Conservation (phyloP, 92 coral and sea anemone species). For the Umimayanthus kanabou region DNA sequence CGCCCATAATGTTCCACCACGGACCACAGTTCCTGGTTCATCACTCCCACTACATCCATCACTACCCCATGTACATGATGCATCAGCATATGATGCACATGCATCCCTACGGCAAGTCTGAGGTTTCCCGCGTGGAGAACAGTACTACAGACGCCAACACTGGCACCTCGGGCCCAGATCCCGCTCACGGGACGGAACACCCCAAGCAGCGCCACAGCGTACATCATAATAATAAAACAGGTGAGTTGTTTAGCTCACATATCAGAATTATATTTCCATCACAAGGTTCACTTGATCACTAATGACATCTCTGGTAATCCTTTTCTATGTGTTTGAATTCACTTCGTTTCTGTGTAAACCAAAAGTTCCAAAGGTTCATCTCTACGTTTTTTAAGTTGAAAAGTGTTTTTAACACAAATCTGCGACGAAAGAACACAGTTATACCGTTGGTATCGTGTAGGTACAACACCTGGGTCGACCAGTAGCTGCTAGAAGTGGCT, state of each 20-base stretch:
- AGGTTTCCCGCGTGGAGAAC: slow-evolving; percentile 57
- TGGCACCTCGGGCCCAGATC: neutral
- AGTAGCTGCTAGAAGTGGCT: too few species aligned
- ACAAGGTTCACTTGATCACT: too few species aligned
- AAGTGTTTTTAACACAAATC: too few species aligned
- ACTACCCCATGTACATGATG: slow-evolving; percentile 86
- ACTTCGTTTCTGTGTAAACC: too few species aligned
- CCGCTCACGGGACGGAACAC: neutral
- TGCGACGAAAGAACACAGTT: too few species aligned
- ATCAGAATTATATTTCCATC: too few species aligned
- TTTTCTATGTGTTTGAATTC: too few species aligned
- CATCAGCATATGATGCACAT: slow-evolving; percentile 84
- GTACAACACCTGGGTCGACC: too few species aligned
- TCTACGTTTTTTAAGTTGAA: too few species aligned
- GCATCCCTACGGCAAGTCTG: slow-evolving; percentile 81
- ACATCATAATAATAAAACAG: neutral
- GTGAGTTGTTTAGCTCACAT: neutral
- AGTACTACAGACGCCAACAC: slow-evolving; percentile 19
- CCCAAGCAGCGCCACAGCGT: neutral
- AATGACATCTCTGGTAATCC: too few species aligned
- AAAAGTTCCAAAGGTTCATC: too few species aligned
- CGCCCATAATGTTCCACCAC: slow-evolving; percentile 87
- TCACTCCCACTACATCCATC: slow-evolving; percentile 84
- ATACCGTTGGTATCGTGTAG: too few species aligned
- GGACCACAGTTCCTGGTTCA: slow-evolving; percentile 84